A percentile compares a stretch with the other conserved stretches of the same genome.
These are phyloP conservation scores for Microhierax caerulescens DNA, from an alignment of 2,797 vertebrate genomes.

Conservation along the genomic window DNA sequence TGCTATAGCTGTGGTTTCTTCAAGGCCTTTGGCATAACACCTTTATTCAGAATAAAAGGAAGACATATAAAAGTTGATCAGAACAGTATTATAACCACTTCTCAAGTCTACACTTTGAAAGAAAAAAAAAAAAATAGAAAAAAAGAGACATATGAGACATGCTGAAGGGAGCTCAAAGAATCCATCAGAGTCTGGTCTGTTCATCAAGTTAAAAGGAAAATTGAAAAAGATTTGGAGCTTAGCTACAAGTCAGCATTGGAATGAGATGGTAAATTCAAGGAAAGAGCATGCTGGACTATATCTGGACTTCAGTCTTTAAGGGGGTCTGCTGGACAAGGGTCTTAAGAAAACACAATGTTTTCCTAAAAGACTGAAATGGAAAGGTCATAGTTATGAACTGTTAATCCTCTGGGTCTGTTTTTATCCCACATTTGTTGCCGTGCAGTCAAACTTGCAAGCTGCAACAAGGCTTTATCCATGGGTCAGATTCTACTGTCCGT, in stretches of 20 bases:
- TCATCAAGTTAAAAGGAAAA: neutral
- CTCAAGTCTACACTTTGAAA: neutral
- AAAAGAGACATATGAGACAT: fast-evolving
- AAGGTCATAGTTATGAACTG: neutral
- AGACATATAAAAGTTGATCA: neutral
- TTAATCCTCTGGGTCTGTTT: neutral
- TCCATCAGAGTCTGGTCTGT: neutral
- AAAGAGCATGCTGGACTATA: neutral
- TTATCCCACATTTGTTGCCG: neutral
- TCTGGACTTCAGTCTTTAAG: no score
- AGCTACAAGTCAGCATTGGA: neutral
- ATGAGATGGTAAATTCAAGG: neutral
- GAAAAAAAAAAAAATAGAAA: neutral
- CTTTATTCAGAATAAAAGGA: neutral
- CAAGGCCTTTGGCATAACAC: neutral
- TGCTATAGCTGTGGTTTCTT: neutral
- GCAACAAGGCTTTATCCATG: no score
- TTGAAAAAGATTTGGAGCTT: neutral
- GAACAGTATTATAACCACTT: neutral
- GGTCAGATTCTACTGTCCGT: no score
- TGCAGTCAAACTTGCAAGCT: no score
- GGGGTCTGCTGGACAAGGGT: no score
- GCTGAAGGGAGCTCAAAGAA: neutral
- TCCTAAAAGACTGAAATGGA: neutral
- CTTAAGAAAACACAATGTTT: neutral